Evolutionary conservation across 2,888 invertebrate genomes (phyloP).

Genomic region (Lasioglossum vierecki): DNA sequence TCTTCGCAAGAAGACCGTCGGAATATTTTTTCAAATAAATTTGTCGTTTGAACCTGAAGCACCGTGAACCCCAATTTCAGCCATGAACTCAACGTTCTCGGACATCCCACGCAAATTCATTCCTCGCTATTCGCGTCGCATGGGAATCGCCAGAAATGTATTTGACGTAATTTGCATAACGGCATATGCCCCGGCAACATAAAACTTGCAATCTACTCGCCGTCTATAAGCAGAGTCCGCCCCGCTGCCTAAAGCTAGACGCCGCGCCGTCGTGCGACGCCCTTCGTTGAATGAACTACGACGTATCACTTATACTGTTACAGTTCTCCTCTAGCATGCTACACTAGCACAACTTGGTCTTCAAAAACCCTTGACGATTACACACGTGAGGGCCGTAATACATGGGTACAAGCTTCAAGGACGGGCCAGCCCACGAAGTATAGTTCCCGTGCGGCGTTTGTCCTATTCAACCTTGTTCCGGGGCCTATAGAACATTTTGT

Average conservation of each 20-base stretch:
- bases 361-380: neutral
- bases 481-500: neutral
- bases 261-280: neutral
- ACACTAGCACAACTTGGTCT: neutral
- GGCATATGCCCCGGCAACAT: neutral
- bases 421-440: neutral
- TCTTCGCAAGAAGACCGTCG: neutral
- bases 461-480: constrained; percentile 13
- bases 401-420: neutral
- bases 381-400: neutral
- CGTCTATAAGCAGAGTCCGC: neutral
- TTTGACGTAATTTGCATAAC: constrained; percentile 3
- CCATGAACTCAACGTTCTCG: neutral
- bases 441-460: neutral
- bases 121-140: neutral
- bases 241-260: neutral
- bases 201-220: neutral
- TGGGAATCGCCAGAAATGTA: neutral
- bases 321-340: neutral
- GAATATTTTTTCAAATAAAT: neutral
- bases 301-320: neutral
- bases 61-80: neutral
- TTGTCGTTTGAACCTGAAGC: neutral
- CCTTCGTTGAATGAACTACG: neutral
- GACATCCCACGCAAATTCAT: neutral